A percentile compares a stretch with the other conserved stretches of the same genome.
phyloP scores from a whole-genome alignment of 2,888 invertebrate genomes.

The Campopleginae sp. region DNA sequence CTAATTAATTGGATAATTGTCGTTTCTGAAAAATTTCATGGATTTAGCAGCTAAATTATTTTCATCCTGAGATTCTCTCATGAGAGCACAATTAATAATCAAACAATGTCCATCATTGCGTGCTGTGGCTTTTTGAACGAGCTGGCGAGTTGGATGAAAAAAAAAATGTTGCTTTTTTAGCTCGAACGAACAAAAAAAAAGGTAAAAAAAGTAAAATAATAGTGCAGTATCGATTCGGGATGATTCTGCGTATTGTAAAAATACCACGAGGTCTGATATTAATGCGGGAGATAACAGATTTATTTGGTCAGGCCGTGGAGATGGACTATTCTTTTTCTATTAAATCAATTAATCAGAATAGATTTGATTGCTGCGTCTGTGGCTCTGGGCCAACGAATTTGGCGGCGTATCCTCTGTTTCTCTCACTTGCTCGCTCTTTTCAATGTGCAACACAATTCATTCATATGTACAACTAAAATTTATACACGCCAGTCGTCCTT shows the following conservation, averaged over 20 bases:
- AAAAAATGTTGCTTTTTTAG: not conserved
- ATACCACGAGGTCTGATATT: constrained; percentile 46
- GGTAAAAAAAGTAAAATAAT: not conserved
- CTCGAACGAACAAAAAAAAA: not conserved
- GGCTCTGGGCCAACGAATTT: constrained; percentile 57
- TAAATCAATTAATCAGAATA: constrained; percentile 70
- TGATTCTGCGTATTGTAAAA: constrained; percentile 35
- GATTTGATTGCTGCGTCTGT: constrained; percentile 69
- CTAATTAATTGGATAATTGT: not conserved
- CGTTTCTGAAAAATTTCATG: not conserved
- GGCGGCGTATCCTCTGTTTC: not conserved
- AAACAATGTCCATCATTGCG: not conserved
- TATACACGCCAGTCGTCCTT: constrained; percentile 21
- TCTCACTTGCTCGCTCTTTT: constrained; percentile 16
- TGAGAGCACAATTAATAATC: not conserved
- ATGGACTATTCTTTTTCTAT: constrained; percentile 56
- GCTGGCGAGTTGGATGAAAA: not conserved
- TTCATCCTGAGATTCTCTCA: not conserved
- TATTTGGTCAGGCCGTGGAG: constrained; percentile 60
- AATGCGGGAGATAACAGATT: constrained; percentile 49
- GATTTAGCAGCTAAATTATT: not conserved
- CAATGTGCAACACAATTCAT: constrained; percentile 13
- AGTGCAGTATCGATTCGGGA: constrained; percentile 24
- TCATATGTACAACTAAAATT: constrained; percentile 29
- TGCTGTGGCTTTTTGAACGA: not conserved